Evolutionary conservation across 2,113 vertebrate genomes (phyloP).

Genomic region (Lampris megalopsis): DNA sequence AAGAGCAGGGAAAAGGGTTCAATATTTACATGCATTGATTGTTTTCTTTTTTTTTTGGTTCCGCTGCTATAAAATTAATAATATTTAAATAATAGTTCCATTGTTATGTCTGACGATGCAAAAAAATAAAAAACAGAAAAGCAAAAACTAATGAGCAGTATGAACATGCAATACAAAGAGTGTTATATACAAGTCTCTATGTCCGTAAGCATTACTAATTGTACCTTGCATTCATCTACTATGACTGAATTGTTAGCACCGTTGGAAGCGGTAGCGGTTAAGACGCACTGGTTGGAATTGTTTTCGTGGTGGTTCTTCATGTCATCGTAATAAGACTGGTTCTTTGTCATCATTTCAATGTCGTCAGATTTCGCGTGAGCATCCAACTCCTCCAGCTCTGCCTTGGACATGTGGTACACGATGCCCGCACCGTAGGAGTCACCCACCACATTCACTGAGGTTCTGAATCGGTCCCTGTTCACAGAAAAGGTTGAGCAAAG

Average conservation of each 20-base stretch:
- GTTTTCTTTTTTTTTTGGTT: conserved; percentile 36
- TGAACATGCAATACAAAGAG: conserved; percentile 78
- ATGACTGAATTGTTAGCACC: conserved; percentile 93
- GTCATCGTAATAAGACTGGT: conserved; percentile 93
- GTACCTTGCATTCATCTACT: conserved; percentile 99
- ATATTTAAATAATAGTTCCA: conserved; percentile 34
- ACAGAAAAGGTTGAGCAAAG: conserved; percentile 19
- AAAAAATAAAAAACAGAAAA: conserved; percentile 59
- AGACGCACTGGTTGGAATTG: conserved; percentile 98
- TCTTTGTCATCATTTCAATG: conserved; percentile 98
- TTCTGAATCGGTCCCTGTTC: conserved; percentile 95
- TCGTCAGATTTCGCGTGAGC: conserved; percentile 89
- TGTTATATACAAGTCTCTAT: conserved; percentile 93
- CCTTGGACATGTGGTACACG: conserved; percentile 96
- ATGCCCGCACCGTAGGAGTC: conserved; percentile 98
- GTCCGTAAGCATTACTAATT: conserved; percentile 89
- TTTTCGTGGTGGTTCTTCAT: conserved; percentile 98
- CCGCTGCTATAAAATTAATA: conserved; percentile 34
- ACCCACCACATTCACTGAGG: conserved; percentile 97
- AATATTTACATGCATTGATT: conserved; percentile 51
- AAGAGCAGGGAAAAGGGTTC: conserved; percentile 36
- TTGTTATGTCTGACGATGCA: conserved; percentile 59
- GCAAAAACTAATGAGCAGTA: conserved; percentile 61
- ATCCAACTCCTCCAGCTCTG: conserved; percentile 92
- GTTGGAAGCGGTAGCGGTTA: conserved; percentile 83